phyloP scores from a whole-genome alignment of 2,888 invertebrate genomes.

The Nemapogon koenigi region DNA sequence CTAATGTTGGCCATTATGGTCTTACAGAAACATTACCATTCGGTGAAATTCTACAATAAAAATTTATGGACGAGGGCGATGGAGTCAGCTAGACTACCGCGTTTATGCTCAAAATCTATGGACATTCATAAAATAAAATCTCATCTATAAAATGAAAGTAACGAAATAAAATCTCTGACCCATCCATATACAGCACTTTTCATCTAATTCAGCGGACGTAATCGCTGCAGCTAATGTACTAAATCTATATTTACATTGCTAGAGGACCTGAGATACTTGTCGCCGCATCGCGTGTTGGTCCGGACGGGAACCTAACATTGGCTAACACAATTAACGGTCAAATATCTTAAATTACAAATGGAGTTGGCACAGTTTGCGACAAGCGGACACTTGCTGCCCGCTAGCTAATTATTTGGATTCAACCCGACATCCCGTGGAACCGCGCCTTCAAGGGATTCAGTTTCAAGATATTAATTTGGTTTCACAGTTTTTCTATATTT shows the following conservation, averaged over 20 bases:
- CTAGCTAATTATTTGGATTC: conserved; percentile 50
- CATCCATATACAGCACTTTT: conserved; percentile 57
- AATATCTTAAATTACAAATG: conserved; percentile 57
- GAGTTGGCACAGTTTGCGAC: conserved; percentile 47
- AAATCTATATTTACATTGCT: conserved; percentile 35
- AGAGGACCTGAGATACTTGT: too few relatives aligned
- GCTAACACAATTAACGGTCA: conserved; percentile 54
- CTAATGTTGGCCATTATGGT: conserved; percentile 45
- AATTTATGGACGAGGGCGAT: conserved; percentile 36
- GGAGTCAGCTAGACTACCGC: conserved; percentile 56
- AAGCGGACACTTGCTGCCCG: conserved; percentile 44
- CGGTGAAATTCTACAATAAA: conserved; percentile 47
- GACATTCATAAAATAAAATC: conserved; percentile 44
- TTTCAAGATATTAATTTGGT: too few relatives aligned
- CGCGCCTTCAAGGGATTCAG: too few relatives aligned
- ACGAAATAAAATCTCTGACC: conserved; percentile 45
- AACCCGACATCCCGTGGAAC: conserved; percentile 27
- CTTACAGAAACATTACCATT: conserved; percentile 38
- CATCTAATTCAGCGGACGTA: conserved; percentile 31
- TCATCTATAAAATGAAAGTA: conserved; percentile 34
- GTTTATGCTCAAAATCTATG: conserved; percentile 45
- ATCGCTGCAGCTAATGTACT: conserved; percentile 20
- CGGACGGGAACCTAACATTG: conserved; percentile 49
- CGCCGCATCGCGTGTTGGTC: too few relatives aligned
- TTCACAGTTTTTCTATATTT: too few relatives aligned